Percentiles rank a stretch among this genome's conserved stretches.
These are phyloP conservation scores for Nycteola revayana DNA, from an alignment of 2,888 invertebrate genomes.

Conservation along the genomic window DNA sequence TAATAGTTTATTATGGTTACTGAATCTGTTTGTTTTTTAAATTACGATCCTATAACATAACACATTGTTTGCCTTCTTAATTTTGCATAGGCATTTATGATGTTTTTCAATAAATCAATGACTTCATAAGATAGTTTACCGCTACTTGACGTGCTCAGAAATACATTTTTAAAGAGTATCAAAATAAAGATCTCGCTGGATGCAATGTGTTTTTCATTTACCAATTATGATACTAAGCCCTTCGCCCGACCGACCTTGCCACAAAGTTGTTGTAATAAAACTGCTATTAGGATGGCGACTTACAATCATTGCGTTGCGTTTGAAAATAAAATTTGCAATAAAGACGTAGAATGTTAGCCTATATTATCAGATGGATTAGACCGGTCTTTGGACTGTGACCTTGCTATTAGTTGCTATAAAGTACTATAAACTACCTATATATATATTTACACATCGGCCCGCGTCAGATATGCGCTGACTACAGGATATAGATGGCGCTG, in stretches of 20 bases:
- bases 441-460: too few relatives aligned
- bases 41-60: too few relatives aligned
- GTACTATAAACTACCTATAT: background rate
- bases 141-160: slow-evolving; percentile 39
- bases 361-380: background rate
- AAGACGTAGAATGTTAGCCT: background rate
- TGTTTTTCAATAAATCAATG: too few relatives aligned
- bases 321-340: too few relatives aligned
- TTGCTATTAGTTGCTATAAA: background rate
- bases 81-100: too few relatives aligned
- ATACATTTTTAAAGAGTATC: slow-evolving; percentile 41
- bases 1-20: too few relatives aligned
- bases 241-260: slow-evolving; percentile 1
- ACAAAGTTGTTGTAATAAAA: too few relatives aligned
- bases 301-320: background rate
- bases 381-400: slow-evolving; percentile 12
- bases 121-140: slow-evolving; percentile 26
- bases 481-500: slow-evolving; percentile 40
- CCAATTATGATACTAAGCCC: background rate
- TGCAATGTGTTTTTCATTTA: slow-evolving; percentile 24
- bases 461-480: slow-evolving; percentile 36
- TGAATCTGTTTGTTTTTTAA: too few relatives aligned
- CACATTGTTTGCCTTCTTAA: slow-evolving; percentile 20
- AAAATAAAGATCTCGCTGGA: slow-evolving; percentile 47
- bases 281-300: too few relatives aligned